Evolutionary conservation across 2,113 vertebrate genomes (phyloP).

Genomic region (Coptodon rendalli): DNA sequence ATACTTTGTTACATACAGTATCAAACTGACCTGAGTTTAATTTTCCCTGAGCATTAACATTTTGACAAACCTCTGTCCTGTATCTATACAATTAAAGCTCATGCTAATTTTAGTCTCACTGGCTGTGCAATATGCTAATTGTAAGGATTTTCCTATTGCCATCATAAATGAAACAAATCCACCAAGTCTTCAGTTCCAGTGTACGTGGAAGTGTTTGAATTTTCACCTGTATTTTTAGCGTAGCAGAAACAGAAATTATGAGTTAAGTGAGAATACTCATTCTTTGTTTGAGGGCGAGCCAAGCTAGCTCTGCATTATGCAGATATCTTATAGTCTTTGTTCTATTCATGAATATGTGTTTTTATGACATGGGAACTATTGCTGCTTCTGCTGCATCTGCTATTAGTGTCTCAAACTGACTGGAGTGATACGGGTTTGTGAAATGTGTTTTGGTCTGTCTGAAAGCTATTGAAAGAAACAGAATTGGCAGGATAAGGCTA

Average conservation of each 20-base stretch:
- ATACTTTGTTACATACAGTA: neutral
- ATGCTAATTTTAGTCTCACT: neutral
- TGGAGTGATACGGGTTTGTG: neutral
- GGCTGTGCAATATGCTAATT: neutral
- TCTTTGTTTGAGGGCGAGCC: neutral
- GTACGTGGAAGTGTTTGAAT: neutral
- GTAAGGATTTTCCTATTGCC: neutral
- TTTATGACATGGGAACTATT: neutral
- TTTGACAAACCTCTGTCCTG: neutral
- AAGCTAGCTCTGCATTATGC: neutral
- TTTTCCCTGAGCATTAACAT: neutral
- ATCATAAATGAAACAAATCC: neutral
- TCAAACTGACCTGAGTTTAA: neutral
- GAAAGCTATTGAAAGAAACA: neutral
- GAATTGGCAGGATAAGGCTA: neutral
- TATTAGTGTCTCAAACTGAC: neutral
- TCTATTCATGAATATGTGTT: neutral
- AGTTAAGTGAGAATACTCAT: neutral
- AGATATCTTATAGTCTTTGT: neutral
- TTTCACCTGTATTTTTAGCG: neutral
- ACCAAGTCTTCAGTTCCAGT: neutral
- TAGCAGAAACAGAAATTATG: neutral
- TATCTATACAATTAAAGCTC: neutral
- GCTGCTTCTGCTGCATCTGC: neutral
- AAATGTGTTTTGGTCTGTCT: neutral